Evolutionary conservation across 1,140 invertebrate genomes (phyloP), one percentile per base, ranked within the genome.

Genomic region (Sesamia nonagrioides): DNA sequence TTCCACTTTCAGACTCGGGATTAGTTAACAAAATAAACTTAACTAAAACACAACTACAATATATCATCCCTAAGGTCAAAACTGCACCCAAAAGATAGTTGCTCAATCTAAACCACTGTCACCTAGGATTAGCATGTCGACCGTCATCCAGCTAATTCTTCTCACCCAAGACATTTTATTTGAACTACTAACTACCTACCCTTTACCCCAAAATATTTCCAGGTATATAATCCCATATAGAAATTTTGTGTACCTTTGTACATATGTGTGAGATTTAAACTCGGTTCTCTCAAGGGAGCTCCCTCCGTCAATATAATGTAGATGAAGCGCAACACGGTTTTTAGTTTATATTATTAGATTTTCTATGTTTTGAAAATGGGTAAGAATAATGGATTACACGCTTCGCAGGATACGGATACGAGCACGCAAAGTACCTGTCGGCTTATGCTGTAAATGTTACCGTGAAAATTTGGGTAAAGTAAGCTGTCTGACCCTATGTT

Each of bases 151-250:
- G 13, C 11, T 75, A 50, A 75, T 61, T 75, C 54, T 42, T 75
- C 54, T 8, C 35, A 13, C 5, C 15, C n/a, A 54, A 66, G 45
- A 66, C 35, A 68, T 42, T 75, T 61, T 75, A 61, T 61, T 63
- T 61, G 37, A 68, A 68, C 61, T 56, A 54, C 61, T 66, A 68
- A 68, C n/a, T n/a, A n/a, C n/a, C 60, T 40, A 27, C 45, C n/a
- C 33, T n/a, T 54, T 6, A 54, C 61, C 60, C n/a, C 73, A 66
- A 42, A 18, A 50, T 76, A 33, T 52, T 17, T 9, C 21, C 74
- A 77, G 74, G 74, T 77, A 77, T 68, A 68, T 78, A 78, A 82
- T 82, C 63, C 76, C 71, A 76, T 78, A 82, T 79, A 79, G 66
- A 72, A 77, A 82, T 79, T n/a, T n/a, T n/a, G n/a, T n/a, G n/a